These are phyloP conservation scores for Chaetodon trifascialis DNA, from an alignment of 2,113 vertebrate species.

Conservation along the genomic window DNA sequence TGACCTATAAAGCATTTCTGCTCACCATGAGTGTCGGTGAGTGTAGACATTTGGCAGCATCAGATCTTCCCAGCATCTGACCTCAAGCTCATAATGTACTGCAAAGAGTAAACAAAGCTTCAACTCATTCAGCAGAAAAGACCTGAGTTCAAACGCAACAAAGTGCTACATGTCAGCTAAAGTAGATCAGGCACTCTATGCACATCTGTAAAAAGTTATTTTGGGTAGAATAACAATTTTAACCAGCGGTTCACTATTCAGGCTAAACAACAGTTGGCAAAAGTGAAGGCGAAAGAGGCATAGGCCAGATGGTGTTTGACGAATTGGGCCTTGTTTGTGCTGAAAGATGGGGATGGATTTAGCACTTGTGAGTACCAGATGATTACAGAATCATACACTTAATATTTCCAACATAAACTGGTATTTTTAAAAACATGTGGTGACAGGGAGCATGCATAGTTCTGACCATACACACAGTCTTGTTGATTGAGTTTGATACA, in stretches of 20 bases:
- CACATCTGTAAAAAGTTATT: background rate
- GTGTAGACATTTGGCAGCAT: background rate
- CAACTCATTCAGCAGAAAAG: background rate
- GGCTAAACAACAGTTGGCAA: background rate
- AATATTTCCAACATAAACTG: background rate
- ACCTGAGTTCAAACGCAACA: background rate
- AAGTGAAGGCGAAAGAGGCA: background rate
- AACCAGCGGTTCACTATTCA: background rate
- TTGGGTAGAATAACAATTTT: background rate
- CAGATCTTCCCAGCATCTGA: background rate
- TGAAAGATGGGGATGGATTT: background rate
- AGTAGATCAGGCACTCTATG: background rate
- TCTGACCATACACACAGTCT: background rate
- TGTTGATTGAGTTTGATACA: background rate
- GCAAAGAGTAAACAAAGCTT: background rate
- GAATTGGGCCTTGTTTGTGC: background rate
- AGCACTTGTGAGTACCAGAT: background rate
- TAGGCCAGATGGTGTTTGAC: background rate
- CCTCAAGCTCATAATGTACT: background rate
- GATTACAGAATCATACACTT: background rate
- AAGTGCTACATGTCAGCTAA: background rate
- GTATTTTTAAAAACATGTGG: background rate
- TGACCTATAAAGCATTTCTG: background rate
- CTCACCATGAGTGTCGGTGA: background rate
- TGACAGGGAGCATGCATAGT: background rate